phyloP scores from a whole-genome alignment of 2,113 vertebrate genomes.

The Sinocyclocheilus maitianheensis region DNA sequence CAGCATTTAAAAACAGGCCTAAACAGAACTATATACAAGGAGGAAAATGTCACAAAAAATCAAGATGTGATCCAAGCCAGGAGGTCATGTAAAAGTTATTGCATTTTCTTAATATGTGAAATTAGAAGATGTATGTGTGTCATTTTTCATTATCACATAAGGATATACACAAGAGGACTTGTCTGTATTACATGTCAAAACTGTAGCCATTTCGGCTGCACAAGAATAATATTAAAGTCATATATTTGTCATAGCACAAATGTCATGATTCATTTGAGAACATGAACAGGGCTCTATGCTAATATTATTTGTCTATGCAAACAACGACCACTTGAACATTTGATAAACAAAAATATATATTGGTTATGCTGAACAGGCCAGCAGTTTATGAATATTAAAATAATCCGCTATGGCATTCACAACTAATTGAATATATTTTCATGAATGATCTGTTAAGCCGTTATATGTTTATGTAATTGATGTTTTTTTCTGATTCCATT shows the following conservation, averaged over 20 bases:
- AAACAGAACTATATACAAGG: background rate
- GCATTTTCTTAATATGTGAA: slow-evolving; percentile 32
- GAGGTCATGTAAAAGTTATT: background rate
- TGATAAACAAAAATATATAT: background rate
- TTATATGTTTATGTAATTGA: background rate
- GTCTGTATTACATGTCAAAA: slow-evolving; percentile 9
- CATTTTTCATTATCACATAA: slow-evolving; percentile 36
- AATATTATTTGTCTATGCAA: background rate
- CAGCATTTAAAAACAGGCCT: slow-evolving; percentile 20
- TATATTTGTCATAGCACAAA: slow-evolving; percentile 13
- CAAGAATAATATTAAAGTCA: slow-evolving; percentile 12
- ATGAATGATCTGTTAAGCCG: background rate
- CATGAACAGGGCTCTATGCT: slow-evolving; percentile 31
- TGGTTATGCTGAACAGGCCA: background rate
- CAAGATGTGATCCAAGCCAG: background rate
- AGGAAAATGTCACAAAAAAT: slow-evolving; percentile 40
- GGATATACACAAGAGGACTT: slow-evolving; percentile 35
- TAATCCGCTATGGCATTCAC: background rate
- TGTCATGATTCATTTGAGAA: background rate
- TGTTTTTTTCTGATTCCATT: background rate
- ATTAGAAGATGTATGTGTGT: background rate
- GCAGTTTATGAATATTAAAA: background rate
- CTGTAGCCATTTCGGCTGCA: background rate
- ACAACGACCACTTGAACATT: background rate
- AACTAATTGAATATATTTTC: background rate